Evolutionary conservation across 2,888 invertebrate species (phyloP), one percentile per base, ranked within the genome.

Genomic region (Limnephilus marmoratus): DNA sequence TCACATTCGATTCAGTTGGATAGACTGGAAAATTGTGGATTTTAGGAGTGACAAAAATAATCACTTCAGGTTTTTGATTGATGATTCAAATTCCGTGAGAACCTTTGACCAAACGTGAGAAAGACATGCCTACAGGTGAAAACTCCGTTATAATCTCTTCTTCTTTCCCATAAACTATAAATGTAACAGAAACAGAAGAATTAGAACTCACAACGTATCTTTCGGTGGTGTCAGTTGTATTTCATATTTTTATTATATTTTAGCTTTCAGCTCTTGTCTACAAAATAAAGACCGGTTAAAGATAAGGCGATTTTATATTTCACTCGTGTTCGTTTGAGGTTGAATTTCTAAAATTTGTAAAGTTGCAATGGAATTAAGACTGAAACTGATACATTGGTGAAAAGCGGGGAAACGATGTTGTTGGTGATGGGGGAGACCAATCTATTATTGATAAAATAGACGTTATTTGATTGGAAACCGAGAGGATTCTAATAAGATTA

Each of bases 31-130:
- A 68, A 68, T 68, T 68, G 5, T 68, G 68, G 68, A 24, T n/a
- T 68, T 24, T 68, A 68, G 24, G 2, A 24, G 68, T 68, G 53
- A 53, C 18, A 53, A 53, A 53, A 53, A 2, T 53, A 53, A 53
- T 53, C 68, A 68, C 9, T n/a, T 68, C 18, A 68, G 5, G 24
- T n/a, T 68, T 68, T 24, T 68, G 68, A 68, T 68, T 68, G n/a
- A 68, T 68, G 68, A 7, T n/a, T 68, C 53, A 68, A 82, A 82
- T 82, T 82, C 31, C 82, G 82, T 82, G 82, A 82, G 34, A 82
- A 82, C 15, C 68, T 68, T 68, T n/a, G 68, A 68, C 7, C 24
- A 68, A n/a, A 68, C 9, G 24, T 68, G 68, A 68, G 68, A n/a
- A 68, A 68, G 24, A 68, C 68, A 49, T 15, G 13, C 3, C 24